Percentiles rank a stretch among this genome's conserved stretches.
Evolutionary conservation across 1,140 invertebrate species (phyloP).

Genomic region (Penaeus japonicus): DNA sequence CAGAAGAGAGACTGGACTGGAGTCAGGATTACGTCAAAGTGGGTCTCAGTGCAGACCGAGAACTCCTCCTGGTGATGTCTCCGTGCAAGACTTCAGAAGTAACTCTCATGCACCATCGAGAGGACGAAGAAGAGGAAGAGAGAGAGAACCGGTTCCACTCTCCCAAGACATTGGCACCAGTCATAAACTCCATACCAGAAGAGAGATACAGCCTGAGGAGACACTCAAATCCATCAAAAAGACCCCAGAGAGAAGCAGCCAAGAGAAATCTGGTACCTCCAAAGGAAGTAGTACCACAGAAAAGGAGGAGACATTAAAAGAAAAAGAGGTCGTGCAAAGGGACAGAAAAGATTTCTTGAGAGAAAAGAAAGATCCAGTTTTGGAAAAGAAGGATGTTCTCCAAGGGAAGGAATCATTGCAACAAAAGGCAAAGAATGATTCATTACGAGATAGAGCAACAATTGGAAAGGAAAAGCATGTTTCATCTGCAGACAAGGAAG

Average conservation of each 20-base stretch:
- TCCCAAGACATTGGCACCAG: conserved; percentile 3
- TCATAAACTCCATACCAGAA: conserved; percentile 14
- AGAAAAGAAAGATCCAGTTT: background rate
- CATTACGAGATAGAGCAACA: no score
- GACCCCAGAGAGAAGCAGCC: conserved; percentile 29
- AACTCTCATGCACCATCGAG: conserved; percentile 47
- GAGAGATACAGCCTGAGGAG: conserved; percentile 55
- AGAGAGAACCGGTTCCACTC: conserved; percentile 39
- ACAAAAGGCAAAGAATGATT: background rate
- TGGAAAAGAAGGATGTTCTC: background rate
- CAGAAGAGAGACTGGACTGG: conserved; percentile 30
- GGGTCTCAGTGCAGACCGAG: conserved; percentile 49
- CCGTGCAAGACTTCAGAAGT: conserved; percentile 41
- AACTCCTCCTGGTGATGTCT: conserved; percentile 48
- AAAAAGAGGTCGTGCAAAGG: background rate
- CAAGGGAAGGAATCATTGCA: background rate
- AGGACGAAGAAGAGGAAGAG: conserved; percentile 48
- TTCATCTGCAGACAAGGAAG: no score
- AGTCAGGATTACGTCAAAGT: conserved; percentile 48
- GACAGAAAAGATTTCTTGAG: conserved; percentile 11
- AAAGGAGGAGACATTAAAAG: conserved; percentile 35
- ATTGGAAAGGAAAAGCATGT: no score
- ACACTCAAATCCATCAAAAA: conserved; percentile 27
- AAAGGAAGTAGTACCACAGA: conserved; percentile 30
- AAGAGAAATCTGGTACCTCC: conserved; percentile 25